Evolutionary conservation across 2,797 vertebrate species (phyloP), one percentile per base, ranked within the genome.

Genomic region (Molossus molossus): DNA sequence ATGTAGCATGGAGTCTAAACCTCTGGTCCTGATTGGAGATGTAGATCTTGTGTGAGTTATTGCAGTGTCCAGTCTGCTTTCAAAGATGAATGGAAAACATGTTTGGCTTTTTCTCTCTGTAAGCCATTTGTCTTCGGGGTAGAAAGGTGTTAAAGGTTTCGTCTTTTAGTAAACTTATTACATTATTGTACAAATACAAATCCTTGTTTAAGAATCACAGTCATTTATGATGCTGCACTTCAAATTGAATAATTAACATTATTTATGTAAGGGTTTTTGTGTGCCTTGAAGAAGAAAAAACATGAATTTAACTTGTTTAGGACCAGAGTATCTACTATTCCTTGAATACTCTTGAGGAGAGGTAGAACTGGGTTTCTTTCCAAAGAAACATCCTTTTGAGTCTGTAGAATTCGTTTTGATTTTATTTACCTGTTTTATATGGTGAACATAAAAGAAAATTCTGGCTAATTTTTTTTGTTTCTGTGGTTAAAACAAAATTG

Each of bases 201-300:
- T 93, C 65, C 55, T 83, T 75, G 1, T 55, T 82, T 73, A 90
- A 69, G 33, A 87, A 83, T 69, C 64, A 92, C 7, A 83, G 33
- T 80, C 57, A 87, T 93, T 94, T 94, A 76, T 95, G 80, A 73
- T 62, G n/a, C 10, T 94, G 23, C 20, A 37, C 92, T 95, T 93
- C 64, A 87, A 87, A 75, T 11, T 15, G 60, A 92, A 77, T 55
- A 75, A 69, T 73, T 87, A 70, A 81, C 50, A 40, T 89, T 82
- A 73, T 29, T 72, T 57, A 72, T 27, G 25, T 60, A 21, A 64
- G 27, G 62, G 23, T 87, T 90, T 92, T 81, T 83, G 6, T 80
- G n/a, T 95, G 21, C 21, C 25, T 21, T 69, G 77, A 69, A 70
- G 70, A 82, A 94, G 40, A 18, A 94, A 57, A 77, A 92, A 79